These are phyloP conservation scores for Manis javanica DNA, from an alignment of 2,797 vertebrate species.

Conservation along the genomic window DNA sequence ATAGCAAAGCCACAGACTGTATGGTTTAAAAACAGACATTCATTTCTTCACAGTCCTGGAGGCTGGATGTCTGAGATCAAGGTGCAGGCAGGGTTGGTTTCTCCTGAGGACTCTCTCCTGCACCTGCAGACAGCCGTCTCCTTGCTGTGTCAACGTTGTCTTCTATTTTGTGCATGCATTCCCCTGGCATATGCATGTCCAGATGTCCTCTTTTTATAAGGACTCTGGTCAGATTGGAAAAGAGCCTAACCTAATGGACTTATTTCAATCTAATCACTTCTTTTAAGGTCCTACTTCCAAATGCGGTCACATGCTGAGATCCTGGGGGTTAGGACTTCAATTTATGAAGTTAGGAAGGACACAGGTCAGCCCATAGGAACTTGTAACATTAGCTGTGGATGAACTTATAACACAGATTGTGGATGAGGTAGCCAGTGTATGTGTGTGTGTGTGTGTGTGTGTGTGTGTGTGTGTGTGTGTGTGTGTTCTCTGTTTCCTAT, in stretches of 20 bases:
- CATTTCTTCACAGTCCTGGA: not conserved
- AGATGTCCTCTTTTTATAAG: not conserved
- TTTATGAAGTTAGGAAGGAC: not conserved
- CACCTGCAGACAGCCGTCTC: accelerated
- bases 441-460: not conserved
- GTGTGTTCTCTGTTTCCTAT: too few relatives aligned
- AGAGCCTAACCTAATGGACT: not conserved
- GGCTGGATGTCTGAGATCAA: not conserved
- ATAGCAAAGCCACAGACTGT: too few relatives aligned
- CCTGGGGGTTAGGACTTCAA: not conserved
- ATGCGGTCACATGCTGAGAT: too few relatives aligned
- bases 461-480: too few relatives aligned
- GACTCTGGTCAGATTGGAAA: not conserved
- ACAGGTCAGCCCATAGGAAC: not conserved
- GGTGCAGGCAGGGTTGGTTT: too few relatives aligned
- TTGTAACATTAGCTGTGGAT: accelerated
- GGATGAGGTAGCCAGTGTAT: accelerated
- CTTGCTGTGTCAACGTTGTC: accelerated
- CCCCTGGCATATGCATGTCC: not conserved
- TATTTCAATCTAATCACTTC: not conserved
- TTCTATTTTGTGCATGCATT: accelerated
- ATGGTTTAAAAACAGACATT: not conserved
- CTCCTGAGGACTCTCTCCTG: not conserved
- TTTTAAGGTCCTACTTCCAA: not conserved
- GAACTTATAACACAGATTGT: accelerated